phyloP scores from a whole-genome alignment of 2,113 vertebrate species.

The Galbula dea region DNA sequence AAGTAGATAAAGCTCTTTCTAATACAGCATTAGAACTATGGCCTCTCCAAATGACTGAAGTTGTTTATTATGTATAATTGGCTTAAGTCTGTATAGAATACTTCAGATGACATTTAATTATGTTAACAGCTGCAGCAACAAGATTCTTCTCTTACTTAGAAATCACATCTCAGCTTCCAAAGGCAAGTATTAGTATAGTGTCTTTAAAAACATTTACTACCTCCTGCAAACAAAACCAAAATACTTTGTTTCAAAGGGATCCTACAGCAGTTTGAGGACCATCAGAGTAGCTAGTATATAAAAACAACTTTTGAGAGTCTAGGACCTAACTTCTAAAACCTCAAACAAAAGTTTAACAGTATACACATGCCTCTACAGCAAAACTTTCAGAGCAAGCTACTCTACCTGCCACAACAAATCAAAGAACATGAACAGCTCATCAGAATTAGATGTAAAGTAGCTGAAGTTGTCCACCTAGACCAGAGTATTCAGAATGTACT shows the following conservation, averaged over 20 bases:
- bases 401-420: not conserved
- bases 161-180: not conserved
- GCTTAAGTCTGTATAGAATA: conserved; percentile 22
- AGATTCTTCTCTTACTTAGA: not conserved
- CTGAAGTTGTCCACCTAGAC: not conserved
- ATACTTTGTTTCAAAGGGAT: not conserved
- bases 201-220: not conserved
- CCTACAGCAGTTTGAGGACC: not conserved
- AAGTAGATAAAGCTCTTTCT: conserved; percentile 39
- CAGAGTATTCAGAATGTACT: not conserved
- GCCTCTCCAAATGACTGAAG: conserved; percentile 8
- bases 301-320: not conserved
- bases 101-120: conserved; percentile 35
- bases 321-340: not conserved
- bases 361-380: not conserved
- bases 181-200: not conserved
- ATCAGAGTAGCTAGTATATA: not conserved
- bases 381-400: not conserved
- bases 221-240: not conserved
- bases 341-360: not conserved
- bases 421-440: not conserved
- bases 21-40: not conserved
- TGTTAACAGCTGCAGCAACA: conserved; percentile 1
- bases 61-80: conserved; percentile 41
- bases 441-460: not conserved